Conservation (phyloP, 1,140 invertebrate species). For the Amyelois transitella region DNA sequence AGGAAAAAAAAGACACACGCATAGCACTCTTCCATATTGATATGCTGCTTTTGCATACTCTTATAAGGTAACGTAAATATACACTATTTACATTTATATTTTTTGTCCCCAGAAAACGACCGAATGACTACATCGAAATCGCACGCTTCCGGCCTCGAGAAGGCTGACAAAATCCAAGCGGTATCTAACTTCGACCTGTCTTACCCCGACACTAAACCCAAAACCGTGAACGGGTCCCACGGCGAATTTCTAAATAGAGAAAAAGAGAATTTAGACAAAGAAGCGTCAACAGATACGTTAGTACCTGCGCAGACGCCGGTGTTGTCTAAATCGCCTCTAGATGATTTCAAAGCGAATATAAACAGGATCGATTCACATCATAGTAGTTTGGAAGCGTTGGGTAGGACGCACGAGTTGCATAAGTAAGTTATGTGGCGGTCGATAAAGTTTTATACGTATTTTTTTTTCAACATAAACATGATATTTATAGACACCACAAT, state of each 20-base stretch:
- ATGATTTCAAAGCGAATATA: slow-evolving; percentile 70
- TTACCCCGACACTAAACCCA: slow-evolving; percentile 29
- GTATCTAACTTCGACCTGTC: slow-evolving; percentile 52
- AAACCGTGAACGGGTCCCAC: slow-evolving; percentile 43
- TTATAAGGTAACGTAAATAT: not conserved
- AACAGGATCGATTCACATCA: slow-evolving; percentile 71
- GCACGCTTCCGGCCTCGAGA: slow-evolving; percentile 41
- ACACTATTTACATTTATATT: not conserved
- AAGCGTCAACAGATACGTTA: slow-evolving; percentile 15
- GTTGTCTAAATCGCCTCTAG: slow-evolving; percentile 17
- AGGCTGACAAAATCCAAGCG: slow-evolving; percentile 31
- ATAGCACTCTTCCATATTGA: too few relatives aligned
- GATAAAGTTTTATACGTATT: too few relatives aligned
- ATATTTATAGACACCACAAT: too few relatives aligned
- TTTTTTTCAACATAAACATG: too few relatives aligned
- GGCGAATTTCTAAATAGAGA: slow-evolving; percentile 53
- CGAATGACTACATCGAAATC: slow-evolving; percentile 36
- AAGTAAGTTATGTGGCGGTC: slow-evolving; percentile 6
- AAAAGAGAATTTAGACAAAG: slow-evolving; percentile 24
- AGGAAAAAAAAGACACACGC: too few relatives aligned
- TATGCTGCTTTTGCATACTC: too few relatives aligned
- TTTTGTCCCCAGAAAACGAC: slow-evolving; percentile 30
- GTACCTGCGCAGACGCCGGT: slow-evolving; percentile 16
- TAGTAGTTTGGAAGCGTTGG: slow-evolving; percentile 55
- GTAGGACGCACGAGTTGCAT: slow-evolving; percentile 23